Evolutionary conservation across 2,113 vertebrate genomes (phyloP).

Genomic region (Origma solitaria): DNA sequence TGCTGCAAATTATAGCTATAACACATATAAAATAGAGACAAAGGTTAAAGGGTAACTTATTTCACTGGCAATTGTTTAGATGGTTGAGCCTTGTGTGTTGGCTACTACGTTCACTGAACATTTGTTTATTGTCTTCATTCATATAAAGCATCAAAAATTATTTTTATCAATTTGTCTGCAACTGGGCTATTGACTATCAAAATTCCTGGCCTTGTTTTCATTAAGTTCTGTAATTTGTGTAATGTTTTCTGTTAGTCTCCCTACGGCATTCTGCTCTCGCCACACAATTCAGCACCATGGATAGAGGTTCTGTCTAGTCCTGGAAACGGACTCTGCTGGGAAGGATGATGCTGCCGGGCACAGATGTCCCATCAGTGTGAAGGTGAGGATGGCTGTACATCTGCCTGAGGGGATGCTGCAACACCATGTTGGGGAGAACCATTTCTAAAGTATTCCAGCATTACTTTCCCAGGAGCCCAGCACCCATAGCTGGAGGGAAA

Average conservation of each 20-base stretch:
- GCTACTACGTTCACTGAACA: neutral
- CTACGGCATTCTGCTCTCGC: rapidly evolving
- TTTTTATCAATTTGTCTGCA: neutral
- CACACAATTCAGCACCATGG: neutral
- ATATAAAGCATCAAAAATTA: neutral
- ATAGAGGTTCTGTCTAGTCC: too few relatives aligned
- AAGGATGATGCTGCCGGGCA: neutral
- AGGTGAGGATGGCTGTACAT: neutral
- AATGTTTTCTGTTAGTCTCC: neutral
- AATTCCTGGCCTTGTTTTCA: neutral
- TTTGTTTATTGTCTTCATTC: neutral
- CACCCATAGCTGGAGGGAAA: neutral
- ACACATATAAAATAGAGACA: neutral
- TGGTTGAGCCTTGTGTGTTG: neutral
- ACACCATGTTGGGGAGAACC: rapidly evolving
- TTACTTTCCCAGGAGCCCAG: rapidly evolving
- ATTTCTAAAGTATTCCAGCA: neutral
- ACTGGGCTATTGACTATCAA: neutral
- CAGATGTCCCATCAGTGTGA: neutral
- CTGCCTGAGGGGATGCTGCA: neutral
- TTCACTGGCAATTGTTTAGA: neutral
- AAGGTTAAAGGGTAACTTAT: neutral
- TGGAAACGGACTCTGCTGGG: neutral
- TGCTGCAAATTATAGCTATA: neutral
- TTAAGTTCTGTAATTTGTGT: neutral